A percentile compares a stretch with the other conserved stretches of the same genome.
These are phyloP conservation scores for Rhinopomastus cyanomelas DNA, from an alignment of 2,113 vertebrate genomes.

Conservation along the genomic window DNA sequence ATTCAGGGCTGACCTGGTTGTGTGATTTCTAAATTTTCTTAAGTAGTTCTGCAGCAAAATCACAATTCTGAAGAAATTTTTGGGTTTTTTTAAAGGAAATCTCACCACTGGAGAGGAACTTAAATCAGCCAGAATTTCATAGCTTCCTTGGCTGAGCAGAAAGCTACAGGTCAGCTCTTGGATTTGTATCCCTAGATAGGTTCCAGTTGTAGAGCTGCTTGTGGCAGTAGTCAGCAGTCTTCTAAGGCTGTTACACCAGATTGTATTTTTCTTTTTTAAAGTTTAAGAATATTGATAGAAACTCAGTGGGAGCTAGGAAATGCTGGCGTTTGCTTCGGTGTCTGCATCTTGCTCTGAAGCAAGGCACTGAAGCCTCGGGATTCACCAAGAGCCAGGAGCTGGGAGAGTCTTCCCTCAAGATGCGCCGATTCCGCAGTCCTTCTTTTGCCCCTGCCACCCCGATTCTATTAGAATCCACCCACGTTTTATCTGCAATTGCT, in stretches of 20 bases:
- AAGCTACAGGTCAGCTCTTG: not conserved
- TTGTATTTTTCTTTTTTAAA: constrained; percentile 69
- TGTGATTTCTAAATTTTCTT: not conserved
- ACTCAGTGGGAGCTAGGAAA: constrained; percentile 55
- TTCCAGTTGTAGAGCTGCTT: constrained; percentile 15
- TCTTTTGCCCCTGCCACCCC: not conserved
- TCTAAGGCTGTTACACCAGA: constrained; percentile 42
- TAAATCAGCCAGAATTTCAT: constrained; percentile 10
- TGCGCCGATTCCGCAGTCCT: accelerated
- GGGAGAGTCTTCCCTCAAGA: not conserved
- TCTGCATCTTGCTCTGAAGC: not conserved
- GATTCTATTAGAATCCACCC: constrained; percentile 9
- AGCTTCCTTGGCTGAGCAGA: not conserved
- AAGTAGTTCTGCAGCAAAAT: not conserved
- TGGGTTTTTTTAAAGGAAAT: not conserved
- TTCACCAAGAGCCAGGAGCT: not conserved
- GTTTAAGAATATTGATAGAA: constrained; percentile 69
- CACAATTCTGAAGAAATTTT: not conserved
- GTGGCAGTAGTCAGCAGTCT: constrained; percentile 38
- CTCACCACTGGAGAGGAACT: not conserved
- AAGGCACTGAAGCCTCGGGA: constrained; percentile 13
- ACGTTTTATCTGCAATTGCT: constrained; percentile 2
- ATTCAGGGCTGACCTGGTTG: not conserved
- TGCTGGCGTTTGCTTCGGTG: not conserved
- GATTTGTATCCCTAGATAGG: not conserved